Percentiles rank a stretch among this genome's conserved stretches.
These are phyloP conservation scores for Sitta carolinensis DNA, from an alignment of 2,797 vertebrate genomes.

Conservation along the genomic window DNA sequence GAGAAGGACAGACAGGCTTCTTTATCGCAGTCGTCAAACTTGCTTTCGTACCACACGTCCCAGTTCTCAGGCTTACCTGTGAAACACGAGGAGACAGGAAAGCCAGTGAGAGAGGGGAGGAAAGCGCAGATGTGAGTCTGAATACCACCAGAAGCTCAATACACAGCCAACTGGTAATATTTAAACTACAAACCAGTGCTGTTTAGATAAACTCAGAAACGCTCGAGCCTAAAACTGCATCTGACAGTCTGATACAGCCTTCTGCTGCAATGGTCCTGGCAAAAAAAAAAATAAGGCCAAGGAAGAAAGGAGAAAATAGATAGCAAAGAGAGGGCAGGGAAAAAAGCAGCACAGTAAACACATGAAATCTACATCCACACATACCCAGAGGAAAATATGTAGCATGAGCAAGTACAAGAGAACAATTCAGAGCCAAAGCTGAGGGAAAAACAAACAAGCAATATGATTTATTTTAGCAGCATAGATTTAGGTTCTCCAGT, in stretches of 20 bases:
- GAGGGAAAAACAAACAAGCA: constrained; percentile 5
- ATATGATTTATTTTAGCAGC: background rate
- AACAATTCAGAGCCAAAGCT: background rate
- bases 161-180: background rate
- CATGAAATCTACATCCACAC: background rate
- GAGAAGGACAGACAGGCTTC: constrained; percentile 99
- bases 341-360: background rate
- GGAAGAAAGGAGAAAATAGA: background rate
- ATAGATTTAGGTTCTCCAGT: background rate
- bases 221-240: background rate
- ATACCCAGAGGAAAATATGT: background rate
- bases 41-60: constrained; percentile 98
- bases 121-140: background rate
- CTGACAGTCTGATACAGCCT: background rate
- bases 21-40: constrained; percentile 96
- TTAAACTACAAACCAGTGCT: background rate
- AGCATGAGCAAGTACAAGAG: background rate
- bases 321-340: background rate
- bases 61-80: constrained; percentile 97
- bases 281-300: background rate
- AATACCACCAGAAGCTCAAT: background rate
- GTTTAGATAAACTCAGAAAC: background rate
- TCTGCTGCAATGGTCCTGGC: background rate
- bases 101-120: background rate
- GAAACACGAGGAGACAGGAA: background rate